Evolutionary conservation across 2,113 vertebrate species (phyloP), one percentile per base, ranked within the genome.

Genomic region (Ptychochromis oligacanthus): DNA sequence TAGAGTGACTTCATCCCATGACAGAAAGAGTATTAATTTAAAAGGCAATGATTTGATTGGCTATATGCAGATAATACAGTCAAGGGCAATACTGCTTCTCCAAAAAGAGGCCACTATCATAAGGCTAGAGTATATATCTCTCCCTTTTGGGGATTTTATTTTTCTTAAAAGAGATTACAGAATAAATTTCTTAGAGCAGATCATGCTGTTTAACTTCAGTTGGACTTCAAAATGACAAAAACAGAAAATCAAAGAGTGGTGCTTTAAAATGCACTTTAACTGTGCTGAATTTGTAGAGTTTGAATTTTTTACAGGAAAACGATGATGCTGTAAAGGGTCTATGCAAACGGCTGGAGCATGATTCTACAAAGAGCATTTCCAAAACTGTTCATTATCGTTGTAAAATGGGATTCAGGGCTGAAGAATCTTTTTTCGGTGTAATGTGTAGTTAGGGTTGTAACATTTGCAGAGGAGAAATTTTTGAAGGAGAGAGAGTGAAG

Each of bases 301-400:
- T 83, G 20, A 18, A 36, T 38, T 75, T 77, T 80, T 76, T 54
- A 56, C 59, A 74, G 61, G 64, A 46, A 55, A 54, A 7, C 54
- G 61, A 81, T 10, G 0, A 49, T 2, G 31, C 49, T 82, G 43
- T 13, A 36, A 82, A 84, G 70, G 43, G 54, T 52, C 72, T 72
- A n/a, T 40, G 72, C 38, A 26, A 80, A 82, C 22, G 60, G 24
- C 86, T 55, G 34, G 62, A 82, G 36, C 5, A 7, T 10, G 57
- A 62, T 2, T 34, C 54, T 36, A 79, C 80, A 86, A 88, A 88
- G 77, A 87, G 82, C 75, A 72, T 84, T 55, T 31, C 72, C 17
- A 86, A 82, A 89, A 64, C 55, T 36, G 62, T 59, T 87, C 67
- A 86, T 92, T 87, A 85, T 89, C 18, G 58, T 13, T 38, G 84